Conservation (phyloP, 2,797 vertebrate species). For the Danio tinwini region DNA sequence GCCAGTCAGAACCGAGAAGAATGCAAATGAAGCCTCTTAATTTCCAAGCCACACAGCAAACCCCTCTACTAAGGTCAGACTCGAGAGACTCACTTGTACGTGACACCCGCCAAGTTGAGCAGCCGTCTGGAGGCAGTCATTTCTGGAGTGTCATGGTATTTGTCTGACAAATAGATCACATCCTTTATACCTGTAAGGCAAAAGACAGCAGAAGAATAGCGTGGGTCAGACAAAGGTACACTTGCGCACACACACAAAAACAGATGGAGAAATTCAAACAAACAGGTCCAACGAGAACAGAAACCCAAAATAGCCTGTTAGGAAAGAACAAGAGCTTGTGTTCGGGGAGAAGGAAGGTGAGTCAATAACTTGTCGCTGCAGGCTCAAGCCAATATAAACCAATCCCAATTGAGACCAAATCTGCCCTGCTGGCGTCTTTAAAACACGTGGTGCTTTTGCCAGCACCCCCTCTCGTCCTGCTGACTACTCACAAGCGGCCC, state of each 20-base stretch:
- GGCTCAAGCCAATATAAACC: slow-evolving; percentile 42
- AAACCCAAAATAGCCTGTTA: not conserved
- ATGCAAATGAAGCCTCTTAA: slow-evolving; percentile 35
- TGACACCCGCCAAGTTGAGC: slow-evolving; percentile 82
- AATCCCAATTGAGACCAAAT: slow-evolving; percentile 36
- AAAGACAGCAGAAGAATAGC: slow-evolving; percentile 36
- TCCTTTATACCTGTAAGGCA: slow-evolving; percentile 86
- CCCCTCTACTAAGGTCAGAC: slow-evolving; percentile 15
- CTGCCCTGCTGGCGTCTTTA: slow-evolving; percentile 46
- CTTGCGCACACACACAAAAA: not conserved
- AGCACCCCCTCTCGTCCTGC: slow-evolving; percentile 7
- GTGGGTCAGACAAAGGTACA: slow-evolving; percentile 15
- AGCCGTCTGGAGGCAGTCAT: slow-evolving; percentile 85
- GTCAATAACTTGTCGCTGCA: slow-evolving; percentile 39
- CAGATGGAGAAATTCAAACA: slow-evolving; percentile 18
- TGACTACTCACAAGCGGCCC: slow-evolving; percentile 13
- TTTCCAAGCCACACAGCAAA: slow-evolving; percentile 8
- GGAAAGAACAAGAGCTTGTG: slow-evolving; percentile 24
- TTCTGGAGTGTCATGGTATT: slow-evolving; percentile 84
- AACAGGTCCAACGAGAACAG: slow-evolving; percentile 17
- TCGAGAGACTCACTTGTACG: slow-evolving; percentile 78
- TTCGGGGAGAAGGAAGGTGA: not conserved
- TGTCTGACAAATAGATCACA: slow-evolving; percentile 93
- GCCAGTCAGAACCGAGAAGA: not conserved
- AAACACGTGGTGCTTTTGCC: slow-evolving; percentile 42